Evolutionary conservation across 1,140 invertebrate species (phyloP).

Genomic region (Sesamia nonagrioides): DNA sequence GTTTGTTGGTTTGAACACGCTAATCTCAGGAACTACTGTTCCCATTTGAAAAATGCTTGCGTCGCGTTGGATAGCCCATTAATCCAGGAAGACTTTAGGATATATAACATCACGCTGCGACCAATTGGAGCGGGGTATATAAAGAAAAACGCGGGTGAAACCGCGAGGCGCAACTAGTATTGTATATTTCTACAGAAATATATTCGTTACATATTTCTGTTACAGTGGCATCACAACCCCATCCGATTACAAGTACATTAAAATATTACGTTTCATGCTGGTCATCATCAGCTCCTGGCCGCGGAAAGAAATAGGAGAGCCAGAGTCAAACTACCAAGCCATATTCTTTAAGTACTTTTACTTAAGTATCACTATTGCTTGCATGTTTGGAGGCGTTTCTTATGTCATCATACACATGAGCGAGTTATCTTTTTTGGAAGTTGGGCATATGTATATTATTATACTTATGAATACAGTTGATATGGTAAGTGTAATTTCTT

Average conservation of each 20-base stretch:
- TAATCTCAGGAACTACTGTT: too few relatives aligned
- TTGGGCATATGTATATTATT: constrained; percentile 37
- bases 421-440: constrained; percentile 36
- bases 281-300: too few relatives aligned
- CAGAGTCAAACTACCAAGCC: neutral
- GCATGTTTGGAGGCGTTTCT: neutral
- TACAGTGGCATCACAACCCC: constrained; percentile 9
- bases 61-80: too few relatives aligned
- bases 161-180: too few relatives aligned
- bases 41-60: too few relatives aligned
- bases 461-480: constrained; percentile 26
- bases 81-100: too few relatives aligned
- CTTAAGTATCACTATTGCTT: neutral
- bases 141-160: too few relatives aligned
- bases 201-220: neutral
- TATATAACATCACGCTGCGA: too few relatives aligned
- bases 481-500: constrained; percentile 2
- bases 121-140: too few relatives aligned
- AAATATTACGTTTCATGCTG: constrained; percentile 13
- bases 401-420: neutral
- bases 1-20: too few relatives aligned
- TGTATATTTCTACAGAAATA: too few relatives aligned
- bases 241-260: constrained; percentile 36
- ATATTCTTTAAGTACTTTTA: neutral
- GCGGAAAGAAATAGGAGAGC: constrained; percentile 36